A percentile compares a stretch with the other conserved stretches of the same genome.
These are phyloP conservation scores for Pygocentrus nattereri DNA, from an alignment of 2,797 vertebrate genomes.

Conservation along the genomic window DNA sequence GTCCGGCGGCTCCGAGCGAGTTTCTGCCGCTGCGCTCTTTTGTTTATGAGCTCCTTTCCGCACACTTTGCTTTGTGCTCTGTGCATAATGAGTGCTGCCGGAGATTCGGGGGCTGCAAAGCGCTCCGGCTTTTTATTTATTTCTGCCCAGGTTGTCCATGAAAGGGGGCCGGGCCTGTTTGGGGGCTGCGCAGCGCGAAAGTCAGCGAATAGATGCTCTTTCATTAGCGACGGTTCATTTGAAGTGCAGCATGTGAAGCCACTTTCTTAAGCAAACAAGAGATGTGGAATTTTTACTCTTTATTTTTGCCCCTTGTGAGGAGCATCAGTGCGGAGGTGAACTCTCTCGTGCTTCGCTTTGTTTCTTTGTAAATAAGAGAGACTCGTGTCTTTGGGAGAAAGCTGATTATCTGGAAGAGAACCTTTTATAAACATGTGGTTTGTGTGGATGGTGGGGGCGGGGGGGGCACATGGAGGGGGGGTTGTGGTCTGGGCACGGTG, in stretches of 20 bases:
- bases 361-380: neutral
- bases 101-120: neutral
- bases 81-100: neutral
- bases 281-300: conserved; percentile 12
- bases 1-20: neutral
- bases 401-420: neutral
- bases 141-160: neutral
- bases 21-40: neutral
- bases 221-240: conserved; percentile 68
- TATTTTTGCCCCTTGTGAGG: neutral
- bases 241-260: conserved; percentile 66
- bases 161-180: neutral
- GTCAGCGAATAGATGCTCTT: conserved; percentile 37
- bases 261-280: conserved; percentile 69
- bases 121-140: neutral
- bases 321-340: neutral
- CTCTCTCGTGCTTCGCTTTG: neutral
- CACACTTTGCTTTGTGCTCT: neutral
- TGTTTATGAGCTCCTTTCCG: neutral
- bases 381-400: neutral
- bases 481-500: neutral
- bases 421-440: conserved; percentile 19
- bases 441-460: neutral
- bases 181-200: neutral
- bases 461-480: neutral